phyloP scores from a whole-genome alignment of 1,140 invertebrate species.

The Chironomus striatipennis region DNA sequence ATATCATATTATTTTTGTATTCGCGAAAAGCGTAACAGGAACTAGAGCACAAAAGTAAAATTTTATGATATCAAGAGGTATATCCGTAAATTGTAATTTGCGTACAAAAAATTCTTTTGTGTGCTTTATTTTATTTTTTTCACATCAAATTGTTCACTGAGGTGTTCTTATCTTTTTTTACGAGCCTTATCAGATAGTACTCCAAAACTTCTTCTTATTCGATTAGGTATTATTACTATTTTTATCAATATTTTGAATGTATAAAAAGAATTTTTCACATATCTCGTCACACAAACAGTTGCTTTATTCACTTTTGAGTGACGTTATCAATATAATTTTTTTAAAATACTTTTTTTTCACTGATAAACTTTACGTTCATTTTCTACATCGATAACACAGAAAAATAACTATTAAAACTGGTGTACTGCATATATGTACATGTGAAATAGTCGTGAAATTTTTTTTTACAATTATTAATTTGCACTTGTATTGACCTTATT shows the following conservation, averaged over 20 bases:
- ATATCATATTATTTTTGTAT: background rate
- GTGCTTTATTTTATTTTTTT: too few species aligned
- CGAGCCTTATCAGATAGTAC: too few species aligned
- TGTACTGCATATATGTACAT: background rate
- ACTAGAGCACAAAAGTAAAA: too few species aligned
- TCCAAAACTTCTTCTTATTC: too few species aligned
- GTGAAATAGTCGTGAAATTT: background rate
- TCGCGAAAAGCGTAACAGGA: background rate
- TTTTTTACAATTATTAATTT: background rate
- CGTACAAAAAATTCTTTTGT: too few species aligned
- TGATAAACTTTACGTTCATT: background rate
- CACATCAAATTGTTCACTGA: too few species aligned
- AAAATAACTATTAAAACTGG: background rate
- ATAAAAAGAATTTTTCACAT: background rate
- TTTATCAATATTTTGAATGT: background rate
- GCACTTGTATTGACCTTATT: constrained; percentile 12
- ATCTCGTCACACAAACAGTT: background rate
- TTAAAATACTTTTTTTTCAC: background rate
- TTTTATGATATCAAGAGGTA: too few species aligned
- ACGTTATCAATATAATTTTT: background rate
- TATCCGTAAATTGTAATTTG: too few species aligned
- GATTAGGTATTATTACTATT: too few species aligned
- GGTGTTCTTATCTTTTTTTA: too few species aligned
- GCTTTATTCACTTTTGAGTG: background rate
- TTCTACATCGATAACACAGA: background rate